phyloP scores from a whole-genome alignment of 1,140 invertebrate genomes.

The Drosophila mayri region DNA sequence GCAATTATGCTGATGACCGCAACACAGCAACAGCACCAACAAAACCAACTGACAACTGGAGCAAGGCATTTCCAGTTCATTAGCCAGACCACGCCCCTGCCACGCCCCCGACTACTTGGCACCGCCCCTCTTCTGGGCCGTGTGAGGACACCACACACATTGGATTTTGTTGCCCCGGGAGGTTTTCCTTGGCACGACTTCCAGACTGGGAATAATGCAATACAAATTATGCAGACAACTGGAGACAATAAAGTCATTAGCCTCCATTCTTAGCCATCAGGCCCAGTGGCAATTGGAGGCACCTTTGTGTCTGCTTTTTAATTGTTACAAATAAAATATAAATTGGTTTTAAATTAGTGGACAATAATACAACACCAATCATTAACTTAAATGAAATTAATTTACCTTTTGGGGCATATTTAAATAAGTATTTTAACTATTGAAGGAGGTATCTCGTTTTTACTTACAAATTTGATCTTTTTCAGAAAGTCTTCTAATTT shows the following conservation, averaged over 20 bases:
- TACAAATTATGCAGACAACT: slow-evolving; percentile 71
- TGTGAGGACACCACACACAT: slow-evolving; percentile 12
- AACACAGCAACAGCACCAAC: slow-evolving; percentile 13
- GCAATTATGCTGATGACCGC: slow-evolving; percentile 60
- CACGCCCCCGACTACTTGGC: neutral
- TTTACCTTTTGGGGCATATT: too few species aligned
- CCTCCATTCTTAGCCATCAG: slow-evolving; percentile 17
- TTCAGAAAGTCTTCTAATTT: too few species aligned
- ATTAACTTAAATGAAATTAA: neutral
- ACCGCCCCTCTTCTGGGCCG: neutral
- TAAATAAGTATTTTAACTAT: neutral
- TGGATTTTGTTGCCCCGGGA: slow-evolving; percentile 28
- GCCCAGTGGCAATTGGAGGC: neutral
- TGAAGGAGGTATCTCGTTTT: too few species aligned
- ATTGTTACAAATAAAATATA: neutral
- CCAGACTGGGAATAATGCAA: slow-evolving; percentile 42
- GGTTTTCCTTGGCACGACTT: slow-evolving; percentile 48
- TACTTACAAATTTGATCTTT: too few species aligned
- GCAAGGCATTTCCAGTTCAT: slow-evolving; percentile 66
- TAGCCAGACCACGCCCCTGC: slow-evolving; percentile 33
- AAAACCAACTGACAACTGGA: slow-evolving; percentile 34
- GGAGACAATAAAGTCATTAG: slow-evolving; percentile 67
- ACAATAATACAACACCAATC: neutral
- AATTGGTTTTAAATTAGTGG: neutral
- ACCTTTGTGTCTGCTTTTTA: neutral